Evolutionary conservation across 2,888 invertebrate species (phyloP).

Genomic region (Drosophila pegasa): DNA sequence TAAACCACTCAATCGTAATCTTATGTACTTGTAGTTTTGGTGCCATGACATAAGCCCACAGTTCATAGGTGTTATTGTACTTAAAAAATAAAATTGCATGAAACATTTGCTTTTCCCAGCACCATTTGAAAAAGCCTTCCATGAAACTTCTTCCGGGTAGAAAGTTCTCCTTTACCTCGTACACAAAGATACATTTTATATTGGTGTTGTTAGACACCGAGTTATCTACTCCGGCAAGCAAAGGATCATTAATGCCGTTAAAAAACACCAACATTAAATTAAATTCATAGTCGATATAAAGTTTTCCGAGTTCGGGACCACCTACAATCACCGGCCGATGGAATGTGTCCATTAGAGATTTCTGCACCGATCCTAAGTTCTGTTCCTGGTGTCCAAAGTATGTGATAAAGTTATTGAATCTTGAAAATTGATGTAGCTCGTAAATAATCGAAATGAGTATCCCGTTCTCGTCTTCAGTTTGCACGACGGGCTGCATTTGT

Average conservation of each 20-base stretch:
- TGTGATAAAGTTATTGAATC: not conserved
- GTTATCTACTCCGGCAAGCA: not conserved
- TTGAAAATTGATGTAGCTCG: not conserved
- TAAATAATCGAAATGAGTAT: not conserved
- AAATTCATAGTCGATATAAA: not conserved
- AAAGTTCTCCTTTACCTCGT: not conserved
- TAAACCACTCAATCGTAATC: not conserved
- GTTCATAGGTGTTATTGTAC: not conserved
- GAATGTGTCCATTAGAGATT: slow-evolving; percentile 15
- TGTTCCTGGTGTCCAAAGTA: not conserved
- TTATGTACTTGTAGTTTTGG: not conserved
- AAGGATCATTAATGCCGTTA: not conserved
- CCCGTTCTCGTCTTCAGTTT: slow-evolving; percentile 3
- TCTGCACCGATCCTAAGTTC: not conserved
- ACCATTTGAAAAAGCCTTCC: slow-evolving; percentile 18
- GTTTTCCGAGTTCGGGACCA: not conserved
- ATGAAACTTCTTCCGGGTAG: not conserved
- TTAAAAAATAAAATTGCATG: not conserved
- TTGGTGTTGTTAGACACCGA: not conserved
- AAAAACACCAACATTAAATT: slow-evolving; percentile 5
- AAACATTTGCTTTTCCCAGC: not conserved
- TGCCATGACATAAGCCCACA: slow-evolving; percentile 13
- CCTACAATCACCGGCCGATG: slow-evolving; percentile 19
- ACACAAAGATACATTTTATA: slow-evolving; percentile 1
- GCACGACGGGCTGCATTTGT: not conserved